Conservation (phyloP, 1,140 invertebrate species). For the Bombus cullumanus region DNA sequence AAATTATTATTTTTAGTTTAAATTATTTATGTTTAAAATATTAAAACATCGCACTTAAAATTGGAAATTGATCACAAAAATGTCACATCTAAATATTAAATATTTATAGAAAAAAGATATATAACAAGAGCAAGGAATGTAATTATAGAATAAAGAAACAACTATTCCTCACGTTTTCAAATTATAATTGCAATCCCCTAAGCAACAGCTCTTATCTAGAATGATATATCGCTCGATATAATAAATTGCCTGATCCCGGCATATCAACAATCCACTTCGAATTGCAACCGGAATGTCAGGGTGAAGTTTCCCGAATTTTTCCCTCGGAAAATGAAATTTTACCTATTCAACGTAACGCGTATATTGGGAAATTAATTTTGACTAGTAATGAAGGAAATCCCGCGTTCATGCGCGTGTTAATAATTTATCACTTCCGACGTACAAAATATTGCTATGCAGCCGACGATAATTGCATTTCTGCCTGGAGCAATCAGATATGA, state of each 20-base stretch:
- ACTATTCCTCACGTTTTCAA: no score
- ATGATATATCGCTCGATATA: no score
- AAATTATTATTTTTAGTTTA: no score
- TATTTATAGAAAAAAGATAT: no score
- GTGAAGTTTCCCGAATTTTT: background rate
- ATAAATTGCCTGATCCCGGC: background rate
- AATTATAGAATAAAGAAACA: no score
- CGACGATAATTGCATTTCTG: slow-evolving; percentile 18
- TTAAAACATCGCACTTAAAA: no score
- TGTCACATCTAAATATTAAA: no score
- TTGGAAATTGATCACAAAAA: no score
- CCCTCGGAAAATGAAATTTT: background rate
- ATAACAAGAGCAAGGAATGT: no score
- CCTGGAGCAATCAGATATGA: slow-evolving; percentile 7
- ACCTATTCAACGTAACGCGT: background rate
- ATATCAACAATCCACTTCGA: background rate
- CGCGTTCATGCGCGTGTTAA: slow-evolving; percentile 16
- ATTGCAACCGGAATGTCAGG: background rate
- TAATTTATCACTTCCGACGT: slow-evolving; percentile 27
- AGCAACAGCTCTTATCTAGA: no score
- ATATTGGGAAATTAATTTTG: slow-evolving; percentile 33
- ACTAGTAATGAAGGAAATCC: slow-evolving; percentile 13
- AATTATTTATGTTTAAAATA: no score
- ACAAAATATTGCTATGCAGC: background rate
- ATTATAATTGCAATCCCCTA: no score